Evolutionary conservation across 1,140 invertebrate species (phyloP), one percentile per base, ranked within the genome.

Genomic region (Drosophila navojoa): DNA sequence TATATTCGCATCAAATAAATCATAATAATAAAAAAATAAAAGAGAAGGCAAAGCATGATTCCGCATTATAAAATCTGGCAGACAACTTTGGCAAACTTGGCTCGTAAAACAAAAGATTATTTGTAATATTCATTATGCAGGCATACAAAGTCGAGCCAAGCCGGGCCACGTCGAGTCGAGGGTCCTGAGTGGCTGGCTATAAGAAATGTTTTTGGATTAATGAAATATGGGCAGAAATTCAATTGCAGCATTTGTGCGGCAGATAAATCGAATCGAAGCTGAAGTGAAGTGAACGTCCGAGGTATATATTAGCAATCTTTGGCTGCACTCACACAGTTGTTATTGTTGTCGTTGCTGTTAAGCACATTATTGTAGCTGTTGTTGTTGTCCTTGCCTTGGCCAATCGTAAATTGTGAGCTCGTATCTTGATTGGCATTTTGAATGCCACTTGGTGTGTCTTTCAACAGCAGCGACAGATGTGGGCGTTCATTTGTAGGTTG

Each of bases 351-450:
- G 10, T 32, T 69, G 40, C 25, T 42, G 44, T 35, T 38, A 16
- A 13, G 45, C 53, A 9, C 45, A 13, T 25, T 74, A 35, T 35
- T 50, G 44, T 27, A 29, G 58, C 15, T 59, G 44, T 38, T 58
- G 55, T 59, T 60, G 53, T 63, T 49, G 25, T 57, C 13, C 16
- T 55, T 67, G 63, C 70, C 19, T 22, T 58, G 76, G 68, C 69
- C 76, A 79, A 76, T 84, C 76, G 80, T 84, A 82, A 82, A 82
- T 82, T 72, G 71, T 57, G 57, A 38, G 71, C 74, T 76, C 44
- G 63, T 69, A 74, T 77, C 75, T 79, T 71, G 64, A 69, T 77
- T 69, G 57, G 55, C 61, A 63, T 64, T 72, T 72, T 79, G 50
- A 70, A 67, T 59, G 75, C 53, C 79, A 54, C 71, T 73, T 61